Base-by-base conservation (phyloP, 2,113 vertebrate species). In the Toxotes chatareus region DNA sequence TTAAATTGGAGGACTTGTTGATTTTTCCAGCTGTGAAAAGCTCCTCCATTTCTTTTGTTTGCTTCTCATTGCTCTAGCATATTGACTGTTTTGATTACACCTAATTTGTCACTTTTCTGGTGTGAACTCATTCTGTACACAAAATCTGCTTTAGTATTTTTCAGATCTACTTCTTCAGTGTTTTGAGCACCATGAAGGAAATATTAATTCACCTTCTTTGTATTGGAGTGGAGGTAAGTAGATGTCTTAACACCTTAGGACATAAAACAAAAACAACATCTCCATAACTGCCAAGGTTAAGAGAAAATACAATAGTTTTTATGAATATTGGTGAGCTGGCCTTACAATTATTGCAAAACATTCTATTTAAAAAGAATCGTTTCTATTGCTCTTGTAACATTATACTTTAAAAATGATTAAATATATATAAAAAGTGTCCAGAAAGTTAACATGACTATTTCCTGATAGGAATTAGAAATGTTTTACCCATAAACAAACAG, bases 401-500 rank as follows among this genome's bases (percentile, higher is more conserved):
- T 31, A n/a, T 11, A 55, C 21, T 13, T 21, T 31, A 17, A 36
- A 10, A 38, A 19, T 1, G 6, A 38, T 9, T 7, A 38, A 62
- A 38, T 32, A 5, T 13, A 17, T 38, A 7, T 62, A 27, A n/a
- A 62, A 8, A 12, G 14, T n/a, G 8, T 53, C 21, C 13, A 23
- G 17, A 31, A 32, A 57, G 36, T 49, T 31, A 36, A 64, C 23
- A 21, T n/a, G 14, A 51, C 66, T 31, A 38, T 61, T 31, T 17
- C 31, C 3, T 32, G 13, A 64, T 1, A 17, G 23, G 4, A 17
- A 60, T 42, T 42, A 17, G 17, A 38, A 11, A 49, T 34, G 19
- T 72, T 67, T 4, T 73, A 64, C 47, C 47, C n/a, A 27, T 40
- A 60, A 76, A 78, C 69, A 73, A 76, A 79, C 31, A 13, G 49